Evolutionary conservation across 2,113 vertebrate genomes (phyloP), one percentile per base, ranked within the genome.

Genomic region (Condylura cristata): DNA sequence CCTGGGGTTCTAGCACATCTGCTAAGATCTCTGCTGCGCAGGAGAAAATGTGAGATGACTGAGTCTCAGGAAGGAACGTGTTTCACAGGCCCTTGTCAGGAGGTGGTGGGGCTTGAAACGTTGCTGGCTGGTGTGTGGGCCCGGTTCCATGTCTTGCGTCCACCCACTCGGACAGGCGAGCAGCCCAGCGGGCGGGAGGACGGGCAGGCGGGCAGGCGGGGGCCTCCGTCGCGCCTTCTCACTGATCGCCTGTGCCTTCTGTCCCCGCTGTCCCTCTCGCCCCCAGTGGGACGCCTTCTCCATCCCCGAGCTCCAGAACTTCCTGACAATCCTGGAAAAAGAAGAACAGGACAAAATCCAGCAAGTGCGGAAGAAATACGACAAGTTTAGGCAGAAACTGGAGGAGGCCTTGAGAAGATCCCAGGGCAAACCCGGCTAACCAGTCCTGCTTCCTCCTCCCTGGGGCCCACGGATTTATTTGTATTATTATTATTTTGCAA

Each of bases 281-380:
- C 74, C 53, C 63, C 98, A 99, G 99, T 99, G 99, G 99, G 99
- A 99, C 0, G 99, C 99, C 0, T 99, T 99, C 98, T 99, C 99
- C 28, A 98, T 99, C 92, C 99, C 99, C 0, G 99, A 99, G 97
- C 99, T 99, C 44, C 99, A 99, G 97, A 99, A 99, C 98, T 99
- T 99, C 98, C 96, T 99, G 95, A 98, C 99, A 6, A 99, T 99
- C 96, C 98, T 99, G 98, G 98, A 98, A 90, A 99, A 99, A 75
- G 99, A 99, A 86, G 99, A 99, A 95, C 97, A 98, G 9, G 99
- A 99, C 82, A 99, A 99, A 63, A 97, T 99, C 81, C 98, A 98
- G 28, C 98, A 98, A 86, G 99, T 99, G 92, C 97, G 98, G 90
- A 99, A 98, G 92, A 99, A 99, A 96, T 99, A 99, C 0, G 22